Evolutionary conservation across 2,113 vertebrate species (phyloP).

Genomic region (Rousettus leschenaultii): DNA sequence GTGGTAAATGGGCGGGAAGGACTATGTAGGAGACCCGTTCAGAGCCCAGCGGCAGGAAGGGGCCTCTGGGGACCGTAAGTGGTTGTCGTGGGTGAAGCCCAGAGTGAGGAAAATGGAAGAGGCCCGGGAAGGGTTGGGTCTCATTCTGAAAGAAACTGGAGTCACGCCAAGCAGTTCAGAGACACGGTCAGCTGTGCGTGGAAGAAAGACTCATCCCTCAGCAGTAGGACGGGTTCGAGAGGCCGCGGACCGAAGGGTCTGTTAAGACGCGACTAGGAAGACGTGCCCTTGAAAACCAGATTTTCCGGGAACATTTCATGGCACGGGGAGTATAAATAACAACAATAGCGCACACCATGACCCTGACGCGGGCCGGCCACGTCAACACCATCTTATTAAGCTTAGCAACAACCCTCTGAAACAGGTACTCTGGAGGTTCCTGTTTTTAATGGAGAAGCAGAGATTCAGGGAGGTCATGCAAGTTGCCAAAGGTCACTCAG

Average conservation of each 20-base stretch:
- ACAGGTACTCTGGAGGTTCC: not conserved
- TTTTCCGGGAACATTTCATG: not conserved
- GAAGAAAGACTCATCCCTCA: not conserved
- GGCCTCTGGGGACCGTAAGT: not conserved
- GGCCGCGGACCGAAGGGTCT: not conserved
- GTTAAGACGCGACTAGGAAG: not conserved
- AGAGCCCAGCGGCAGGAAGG: not conserved
- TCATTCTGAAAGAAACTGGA: not conserved
- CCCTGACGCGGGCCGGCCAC: not conserved
- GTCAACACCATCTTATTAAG: not conserved
- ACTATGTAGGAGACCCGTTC: accelerated
- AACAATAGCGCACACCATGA: not conserved
- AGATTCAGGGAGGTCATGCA: not conserved
- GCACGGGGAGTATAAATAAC: not conserved
- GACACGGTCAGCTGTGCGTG: not conserved
- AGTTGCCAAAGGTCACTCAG: not conserved
- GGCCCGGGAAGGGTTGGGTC: not conserved
- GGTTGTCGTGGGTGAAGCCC: accelerated
- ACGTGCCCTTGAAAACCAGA: not conserved
- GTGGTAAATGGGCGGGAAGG: not conserved
- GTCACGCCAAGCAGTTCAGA: not conserved
- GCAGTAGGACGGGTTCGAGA: no score
- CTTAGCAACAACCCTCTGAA: not conserved
- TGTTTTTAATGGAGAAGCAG: not conserved
- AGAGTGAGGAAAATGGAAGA: not conserved